Evolutionary conservation across 1,140 invertebrate genomes (phyloP).

Genomic region (Potamilus streckersoni): DNA sequence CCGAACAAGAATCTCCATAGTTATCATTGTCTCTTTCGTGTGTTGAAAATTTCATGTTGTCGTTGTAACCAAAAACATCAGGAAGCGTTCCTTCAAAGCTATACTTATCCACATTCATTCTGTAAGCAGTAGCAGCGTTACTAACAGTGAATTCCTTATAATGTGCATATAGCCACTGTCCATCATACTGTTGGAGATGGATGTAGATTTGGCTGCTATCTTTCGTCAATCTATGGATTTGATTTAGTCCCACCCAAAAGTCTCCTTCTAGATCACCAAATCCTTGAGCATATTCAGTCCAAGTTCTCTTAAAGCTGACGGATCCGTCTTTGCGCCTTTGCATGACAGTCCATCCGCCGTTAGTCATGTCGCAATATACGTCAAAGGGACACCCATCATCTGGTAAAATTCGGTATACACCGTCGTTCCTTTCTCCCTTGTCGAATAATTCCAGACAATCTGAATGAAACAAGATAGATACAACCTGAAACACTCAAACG

Average conservation of each 20-base stretch:
- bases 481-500: too few relatives aligned
- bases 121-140: slow-evolving; percentile 10
- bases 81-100: slow-evolving; percentile 8
- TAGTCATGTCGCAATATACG: slow-evolving; percentile 18
- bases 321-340: slow-evolving; percentile 76
- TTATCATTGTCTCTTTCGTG: slow-evolving; percentile 4
- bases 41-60: slow-evolving; percentile 18
- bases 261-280: slow-evolving; percentile 84
- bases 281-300: slow-evolving; percentile 92
- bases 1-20: background rate
- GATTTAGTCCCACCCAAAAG: slow-evolving; percentile 63
- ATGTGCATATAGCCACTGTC: background rate
- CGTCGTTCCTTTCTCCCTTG: slow-evolving; percentile 6
- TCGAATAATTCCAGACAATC: slow-evolving; percentile 17
- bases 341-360: slow-evolving; percentile 23
- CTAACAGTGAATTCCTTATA: slow-evolving; percentile 17
- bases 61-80: slow-evolving; percentile 12
- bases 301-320: slow-evolving; percentile 87
- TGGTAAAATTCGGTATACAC: slow-evolving; percentile 11
- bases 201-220: background rate
- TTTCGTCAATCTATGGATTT: background rate
- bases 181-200: slow-evolving; percentile 2
- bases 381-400: slow-evolving; percentile 12
- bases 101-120: slow-evolving; percentile 16
- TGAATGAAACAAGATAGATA: background rate